A percentile compares a stretch with the other conserved stretches of the same genome.
phyloP scores from a whole-genome alignment of 2,888 invertebrate genomes.

The Allacma fusca region DNA sequence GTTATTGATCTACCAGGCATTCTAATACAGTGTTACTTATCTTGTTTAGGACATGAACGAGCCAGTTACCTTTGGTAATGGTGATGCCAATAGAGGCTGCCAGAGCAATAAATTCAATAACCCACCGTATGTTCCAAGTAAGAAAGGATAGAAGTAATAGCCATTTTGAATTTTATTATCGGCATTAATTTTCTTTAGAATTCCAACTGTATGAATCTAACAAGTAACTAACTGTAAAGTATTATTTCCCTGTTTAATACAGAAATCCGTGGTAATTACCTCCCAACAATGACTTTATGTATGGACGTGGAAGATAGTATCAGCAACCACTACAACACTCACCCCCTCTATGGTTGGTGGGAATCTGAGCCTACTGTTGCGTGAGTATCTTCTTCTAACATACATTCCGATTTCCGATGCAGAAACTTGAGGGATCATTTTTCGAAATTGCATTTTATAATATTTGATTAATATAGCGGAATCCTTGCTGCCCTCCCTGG shows the following conservation, averaged over 20 bases:
- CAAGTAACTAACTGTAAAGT: too few species aligned
- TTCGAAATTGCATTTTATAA: not conserved
- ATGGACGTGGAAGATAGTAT: conserved; percentile 40
- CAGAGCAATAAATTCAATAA: conserved; percentile 69
- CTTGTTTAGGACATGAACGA: conserved; percentile 82
- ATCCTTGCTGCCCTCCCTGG: conserved; percentile 43
- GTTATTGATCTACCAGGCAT: too few species aligned
- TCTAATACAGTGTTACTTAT: too few species aligned
- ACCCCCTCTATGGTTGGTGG: conserved; percentile 75
- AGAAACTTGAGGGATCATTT: not conserved
- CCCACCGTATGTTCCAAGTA: conserved; percentile 75
- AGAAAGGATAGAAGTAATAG: conserved; percentile 65
- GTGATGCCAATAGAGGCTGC: conserved; percentile 70
- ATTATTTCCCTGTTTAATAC: too few species aligned
- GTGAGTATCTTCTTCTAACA: conserved; percentile 62
- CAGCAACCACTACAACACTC: conserved; percentile 73
- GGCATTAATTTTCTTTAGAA: too few species aligned
- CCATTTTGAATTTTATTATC: too few species aligned
- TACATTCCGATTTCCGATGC: too few species aligned
- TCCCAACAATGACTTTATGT: conserved; percentile 64
- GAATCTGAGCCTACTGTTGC: conserved; percentile 63
- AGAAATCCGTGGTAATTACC: conserved; percentile 82
- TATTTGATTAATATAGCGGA: conserved; percentile 6
- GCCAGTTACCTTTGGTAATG: conserved; percentile 81
- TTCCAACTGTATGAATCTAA: too few species aligned